Conservation (phyloP, 1,140 invertebrate genomes). For the Wasmannia auropunctata region DNA sequence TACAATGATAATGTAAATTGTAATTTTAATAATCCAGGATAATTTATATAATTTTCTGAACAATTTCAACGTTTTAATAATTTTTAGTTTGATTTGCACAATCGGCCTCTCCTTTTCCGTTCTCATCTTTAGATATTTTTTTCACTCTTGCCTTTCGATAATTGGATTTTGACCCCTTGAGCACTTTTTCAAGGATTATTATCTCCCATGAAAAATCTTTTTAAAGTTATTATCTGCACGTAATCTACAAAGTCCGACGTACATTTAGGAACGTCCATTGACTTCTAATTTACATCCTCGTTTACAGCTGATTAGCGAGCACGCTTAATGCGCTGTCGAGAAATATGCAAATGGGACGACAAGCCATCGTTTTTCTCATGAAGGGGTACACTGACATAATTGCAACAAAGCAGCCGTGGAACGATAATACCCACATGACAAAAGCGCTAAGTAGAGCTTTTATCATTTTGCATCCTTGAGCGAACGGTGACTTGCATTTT, state of each 20-base stretch:
- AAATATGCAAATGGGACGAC: constrained; percentile 14
- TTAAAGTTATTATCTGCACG: constrained; percentile 19
- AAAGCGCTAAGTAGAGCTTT: constrained; percentile 28
- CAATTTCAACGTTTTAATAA: background rate
- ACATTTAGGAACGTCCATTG: background rate
- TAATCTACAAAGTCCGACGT: constrained; percentile 3
- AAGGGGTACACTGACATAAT: background rate
- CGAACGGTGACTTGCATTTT: constrained; percentile 47
- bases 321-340: constrained; percentile 1
- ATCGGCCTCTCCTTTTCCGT: background rate
- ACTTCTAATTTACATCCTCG: constrained; percentile 18
- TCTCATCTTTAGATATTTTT: constrained; percentile 5
- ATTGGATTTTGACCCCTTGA: constrained; percentile 5
- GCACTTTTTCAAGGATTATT: constrained; percentile 3
- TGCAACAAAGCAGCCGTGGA: constrained; percentile 2
- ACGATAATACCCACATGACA: constrained; percentile 25
- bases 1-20: background rate
- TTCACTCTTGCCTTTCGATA: background rate
- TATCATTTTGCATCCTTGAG: constrained; percentile 47
- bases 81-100: constrained; percentile 1
- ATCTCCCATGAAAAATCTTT: constrained; percentile 4
- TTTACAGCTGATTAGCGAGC: constrained; percentile 29
- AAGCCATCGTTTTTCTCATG: constrained; percentile 22
- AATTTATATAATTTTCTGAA: background rate
- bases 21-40: background rate